Conservation (phyloP, 2,797 vertebrate species). For the Sebastes minor region DNA sequence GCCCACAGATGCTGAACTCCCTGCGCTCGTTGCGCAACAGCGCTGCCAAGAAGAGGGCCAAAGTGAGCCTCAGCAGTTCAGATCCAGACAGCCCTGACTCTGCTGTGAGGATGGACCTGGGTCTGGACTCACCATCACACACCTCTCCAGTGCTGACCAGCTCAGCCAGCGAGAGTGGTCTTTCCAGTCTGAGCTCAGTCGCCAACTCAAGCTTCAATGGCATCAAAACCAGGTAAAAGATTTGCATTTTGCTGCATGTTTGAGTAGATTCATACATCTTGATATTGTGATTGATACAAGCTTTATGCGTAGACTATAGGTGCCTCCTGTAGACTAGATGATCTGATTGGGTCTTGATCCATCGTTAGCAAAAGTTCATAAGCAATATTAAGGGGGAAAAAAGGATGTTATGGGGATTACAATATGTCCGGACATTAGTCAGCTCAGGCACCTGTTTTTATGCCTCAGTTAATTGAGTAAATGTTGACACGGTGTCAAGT, state of each 20-base stretch:
- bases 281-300: not conserved
- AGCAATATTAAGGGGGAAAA: not conserved
- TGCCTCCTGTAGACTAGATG: not conserved
- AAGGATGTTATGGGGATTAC: not conserved
- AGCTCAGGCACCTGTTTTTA: not conserved
- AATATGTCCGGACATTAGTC: not conserved
- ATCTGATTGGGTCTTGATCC: not conserved
- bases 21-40: constrained; percentile 90
- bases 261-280: not conserved
- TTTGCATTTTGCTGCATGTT: not conserved
- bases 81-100: constrained; percentile 89
- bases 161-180: constrained; percentile 86
- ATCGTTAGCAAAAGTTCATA: not conserved
- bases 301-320: not conserved
- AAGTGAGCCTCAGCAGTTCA: constrained; percentile 81
- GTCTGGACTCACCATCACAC: constrained; percentile 78
- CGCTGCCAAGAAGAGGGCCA: constrained; percentile 93
- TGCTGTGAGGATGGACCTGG: constrained; percentile 80
- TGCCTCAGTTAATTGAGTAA: not conserved
- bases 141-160: constrained; percentile 81
- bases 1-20: constrained; percentile 90
- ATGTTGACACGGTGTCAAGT: not conserved
- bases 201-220: constrained; percentile 67
- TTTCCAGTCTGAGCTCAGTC: constrained; percentile 83
- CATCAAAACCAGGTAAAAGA: constrained; percentile 69